These are phyloP conservation scores for Leptinotarsa haldemani DNA, from an alignment of 2,888 invertebrate species.

Conservation along the genomic window DNA sequence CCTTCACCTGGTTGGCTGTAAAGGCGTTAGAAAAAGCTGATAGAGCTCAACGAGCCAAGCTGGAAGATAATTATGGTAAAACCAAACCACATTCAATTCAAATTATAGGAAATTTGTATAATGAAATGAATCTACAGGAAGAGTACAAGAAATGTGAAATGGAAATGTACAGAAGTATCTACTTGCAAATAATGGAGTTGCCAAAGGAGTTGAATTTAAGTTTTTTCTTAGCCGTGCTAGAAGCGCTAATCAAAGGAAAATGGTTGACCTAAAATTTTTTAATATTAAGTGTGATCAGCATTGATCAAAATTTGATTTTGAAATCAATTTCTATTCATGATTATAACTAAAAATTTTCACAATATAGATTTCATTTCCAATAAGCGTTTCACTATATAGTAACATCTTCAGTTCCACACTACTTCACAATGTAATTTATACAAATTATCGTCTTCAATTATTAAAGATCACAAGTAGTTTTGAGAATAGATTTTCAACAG, in stretches of 20 bases:
- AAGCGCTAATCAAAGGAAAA: neutral
- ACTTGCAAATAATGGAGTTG: neutral
- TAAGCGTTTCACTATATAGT: too few species aligned
- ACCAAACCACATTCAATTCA: neutral
- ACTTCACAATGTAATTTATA: too few species aligned
- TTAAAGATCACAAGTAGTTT: too few species aligned
- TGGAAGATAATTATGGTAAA: constrained; percentile 27
- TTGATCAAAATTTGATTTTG: too few species aligned
- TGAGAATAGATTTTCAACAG: too few species aligned
- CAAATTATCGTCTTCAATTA: too few species aligned
- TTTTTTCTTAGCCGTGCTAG: neutral
- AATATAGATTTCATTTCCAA: too few species aligned
- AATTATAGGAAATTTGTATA: neutral
- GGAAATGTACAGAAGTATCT: neutral
- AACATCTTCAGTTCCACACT: too few species aligned
- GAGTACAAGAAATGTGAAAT: neutral
- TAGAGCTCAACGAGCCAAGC: constrained; percentile 1
- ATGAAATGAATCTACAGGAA: neutral
- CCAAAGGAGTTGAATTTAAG: neutral
- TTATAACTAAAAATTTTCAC: too few species aligned
- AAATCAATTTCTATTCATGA: too few species aligned
- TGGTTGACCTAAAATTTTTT: neutral
- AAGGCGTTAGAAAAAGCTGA: constrained; percentile 16
- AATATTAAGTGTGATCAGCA: too few species aligned
- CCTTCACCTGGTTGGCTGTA: constrained; percentile 10